phyloP scores from a whole-genome alignment of 2,113 vertebrate species.

The Calyptommatus sinebrachiatus region DNA sequence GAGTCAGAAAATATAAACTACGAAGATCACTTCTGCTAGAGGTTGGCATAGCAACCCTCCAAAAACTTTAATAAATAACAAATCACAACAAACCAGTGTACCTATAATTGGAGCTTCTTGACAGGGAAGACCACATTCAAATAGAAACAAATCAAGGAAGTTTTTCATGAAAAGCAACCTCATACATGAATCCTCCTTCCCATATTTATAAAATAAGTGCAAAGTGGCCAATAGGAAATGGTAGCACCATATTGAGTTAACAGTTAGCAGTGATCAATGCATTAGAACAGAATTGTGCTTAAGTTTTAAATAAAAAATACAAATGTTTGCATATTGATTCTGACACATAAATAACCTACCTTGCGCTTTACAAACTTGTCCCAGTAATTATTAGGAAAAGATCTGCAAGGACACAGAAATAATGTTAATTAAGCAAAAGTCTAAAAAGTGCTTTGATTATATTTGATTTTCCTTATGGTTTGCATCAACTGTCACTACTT shows the following conservation, averaged over 20 bases:
- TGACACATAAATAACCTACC: conserved; percentile 69
- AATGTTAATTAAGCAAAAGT: neutral
- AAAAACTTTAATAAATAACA: no score
- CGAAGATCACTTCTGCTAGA: neutral
- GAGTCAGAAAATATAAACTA: no score
- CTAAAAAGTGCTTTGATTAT: neutral
- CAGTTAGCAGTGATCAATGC: neutral
- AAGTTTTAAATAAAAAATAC: neutral
- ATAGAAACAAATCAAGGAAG: neutral
- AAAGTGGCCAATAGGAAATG: neutral
- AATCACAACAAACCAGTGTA: neutral
- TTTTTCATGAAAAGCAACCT: neutral
- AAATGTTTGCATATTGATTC: neutral
- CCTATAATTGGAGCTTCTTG: neutral
- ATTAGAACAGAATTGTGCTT: neutral
- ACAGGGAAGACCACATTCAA: neutral
- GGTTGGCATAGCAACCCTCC: neutral
- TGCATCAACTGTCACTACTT: neutral
- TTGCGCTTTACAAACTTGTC: conserved; percentile 99
- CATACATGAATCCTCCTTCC: neutral
- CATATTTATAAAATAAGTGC: neutral
- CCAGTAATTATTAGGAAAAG: conserved; percentile 98
- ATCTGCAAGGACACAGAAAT: conserved; percentile 72
- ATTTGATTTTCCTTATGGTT: conserved; percentile 1
- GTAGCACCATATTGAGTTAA: neutral